Evolutionary conservation across 2,797 vertebrate species (phyloP), one percentile per base, ranked within the genome.

Genomic region (Acanthis flammea): DNA sequence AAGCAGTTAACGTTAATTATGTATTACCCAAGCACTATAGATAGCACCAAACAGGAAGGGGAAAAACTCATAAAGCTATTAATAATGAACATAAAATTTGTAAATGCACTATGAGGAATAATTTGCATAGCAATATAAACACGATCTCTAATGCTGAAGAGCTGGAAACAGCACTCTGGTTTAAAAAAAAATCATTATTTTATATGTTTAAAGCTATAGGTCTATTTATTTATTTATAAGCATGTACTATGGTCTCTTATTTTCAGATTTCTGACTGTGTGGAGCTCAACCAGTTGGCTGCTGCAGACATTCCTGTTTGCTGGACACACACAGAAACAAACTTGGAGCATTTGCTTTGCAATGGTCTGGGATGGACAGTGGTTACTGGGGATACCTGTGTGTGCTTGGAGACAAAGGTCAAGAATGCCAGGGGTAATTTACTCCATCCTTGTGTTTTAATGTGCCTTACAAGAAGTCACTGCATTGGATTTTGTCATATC

Each of bases 61-160:
- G 31, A 9, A 95, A 97, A 97, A 65, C 91, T 97, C 96, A 95
- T 97, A 97, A 97, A 92, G 92, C 92, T 97, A 97, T 98, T 98
- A 98, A 98, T 98, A 98, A 98, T 97, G 96, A 96, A 98, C 97
- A 97, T 96, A 97, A 97, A 97, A 97, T 97, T 97, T 97, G 97
- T 98, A 97, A 98, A 98, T 88, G 97, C 95, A 96, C 97, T 97
- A 94, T 95, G 90, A 98, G 97, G 97, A 97, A 97, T 97, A 97
- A 98, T 98, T 98, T 98, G 97, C 98, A 97, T 98, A 94, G 96
- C 92, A 97, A 95, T 97, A 98, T 97, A 98, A 98, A 97, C 96
- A 97, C 74, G 61, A 93, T 91, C 81, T 85, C 84, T 94, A 96
- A 96, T 91, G 90, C 88, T 74, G 92, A 97, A 95, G 96, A 97